Evolutionary conservation across 2,797 vertebrate species (phyloP), one percentile per base, ranked within the genome.

Genomic region (Lates japonicus): DNA sequence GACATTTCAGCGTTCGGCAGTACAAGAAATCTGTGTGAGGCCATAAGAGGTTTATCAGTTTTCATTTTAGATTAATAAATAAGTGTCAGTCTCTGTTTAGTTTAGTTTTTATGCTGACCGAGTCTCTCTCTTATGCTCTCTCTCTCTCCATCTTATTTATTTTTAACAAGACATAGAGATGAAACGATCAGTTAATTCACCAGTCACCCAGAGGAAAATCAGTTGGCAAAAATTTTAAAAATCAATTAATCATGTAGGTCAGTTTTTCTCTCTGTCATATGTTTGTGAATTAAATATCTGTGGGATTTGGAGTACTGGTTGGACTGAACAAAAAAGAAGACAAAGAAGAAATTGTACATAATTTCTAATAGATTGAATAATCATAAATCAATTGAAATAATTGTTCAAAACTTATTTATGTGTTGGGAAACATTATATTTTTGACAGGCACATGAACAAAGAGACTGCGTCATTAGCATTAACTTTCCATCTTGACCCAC

Each of bases 51-150:
- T 75, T 48, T 7, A 11, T 48, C 10, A 19, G 2, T 37, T 77
- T 75, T 52, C 39, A 33, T 65, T 54, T 19, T 52, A 33, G 37
- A 48, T 64, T 14, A 64, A 7, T 33, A 22, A 42, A 29, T 61
- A 16, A 58, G 0, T 52, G 13, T 16, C 25, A 16, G 2, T 51
- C 46, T 33, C 20, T 25, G 8, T 61, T 20, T 49, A 39, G 22
- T 22, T 52, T 25, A 1, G 25, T 29, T 55, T 52, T 52, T 5
- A 52, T 12, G 10, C 49, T 52, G n/a, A 5, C n/a, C n/a, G 3
- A 22, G 20, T 51, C 10, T 11, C 10, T 51, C n/a, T 51, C n/a
- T 22, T 22, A 1, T 48, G 4, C 12, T 7, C 37, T 61, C 4
- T 44, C 20, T 25, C 20, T 25, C 35, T 60, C 35, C 41, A 17